Evolutionary conservation across 2,888 invertebrate genomes (phyloP), one percentile per base, ranked within the genome.

Genomic region (Malthinus flaveolus): DNA sequence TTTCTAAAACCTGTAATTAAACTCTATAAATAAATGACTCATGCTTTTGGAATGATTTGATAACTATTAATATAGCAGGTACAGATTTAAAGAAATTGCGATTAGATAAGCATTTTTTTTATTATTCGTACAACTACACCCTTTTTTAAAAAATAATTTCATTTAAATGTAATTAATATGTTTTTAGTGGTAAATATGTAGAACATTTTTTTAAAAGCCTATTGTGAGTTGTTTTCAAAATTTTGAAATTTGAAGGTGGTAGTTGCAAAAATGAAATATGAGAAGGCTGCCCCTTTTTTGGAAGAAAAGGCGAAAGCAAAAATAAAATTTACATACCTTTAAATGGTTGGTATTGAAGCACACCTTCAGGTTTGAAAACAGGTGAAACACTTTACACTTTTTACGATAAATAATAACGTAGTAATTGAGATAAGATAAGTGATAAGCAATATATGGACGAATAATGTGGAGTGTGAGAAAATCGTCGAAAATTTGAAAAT

Each of bases 391-490:
- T 53, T 58, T 52, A 53, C 49, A 52, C 42, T 52, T 58, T 37
- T 34, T 32, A 37, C 49, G 34, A 23, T 31, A 58, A 52, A 58
- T 58, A 53, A 53, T 49, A 7, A 8, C 53, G n/a, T n/a, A n/a
- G n/a, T n/a, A 53, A 58, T 58, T 23, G 53, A 58, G 58, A 58
- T 58, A 58, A 46, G 37, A 32, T 9, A 42, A 37, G 37, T 23
- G 23, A 23, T 23, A 23, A 23, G 23, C 5, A 23, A 23, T 23
- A 2, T 23, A 23, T 36, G 50, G 44, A 51, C 12, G 23, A 5
- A 23, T 23, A 23, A 23, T 23, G 23, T 5, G 23, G 44, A 51
- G 33, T 36, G 34, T 49, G n/a, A 9, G 31, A 49, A 36, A 49
- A 3, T 49, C 5, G 5, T n/a, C n/a, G n/a, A n/a, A n/a, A n/a